Evolutionary conservation across 1,140 invertebrate genomes (phyloP).

Genomic region (Leptonema lineaticorne): DNA sequence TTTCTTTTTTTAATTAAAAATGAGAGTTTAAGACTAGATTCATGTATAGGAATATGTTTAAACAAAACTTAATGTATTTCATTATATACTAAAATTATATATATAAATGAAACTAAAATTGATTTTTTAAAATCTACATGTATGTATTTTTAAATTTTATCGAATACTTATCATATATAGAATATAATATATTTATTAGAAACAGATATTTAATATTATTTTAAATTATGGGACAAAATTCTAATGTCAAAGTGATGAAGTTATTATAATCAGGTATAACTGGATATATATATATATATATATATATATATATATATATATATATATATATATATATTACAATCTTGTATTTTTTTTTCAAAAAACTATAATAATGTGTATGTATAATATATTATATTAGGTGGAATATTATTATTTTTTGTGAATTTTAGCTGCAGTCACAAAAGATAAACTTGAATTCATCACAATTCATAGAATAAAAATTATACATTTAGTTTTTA

Average conservation of each 20-base stretch:
- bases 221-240: neutral
- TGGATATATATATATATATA: neutral
- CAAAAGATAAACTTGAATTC: no score
- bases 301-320: slow-evolving; percentile 5
- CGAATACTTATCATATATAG: neutral
- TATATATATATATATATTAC: neutral
- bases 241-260: no score
- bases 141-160: neutral
- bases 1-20: slow-evolving; percentile 1
- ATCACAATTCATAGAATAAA: no score
- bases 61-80: neutral
- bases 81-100: neutral
- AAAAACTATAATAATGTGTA: neutral
- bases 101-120: neutral
- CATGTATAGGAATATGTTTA: slow-evolving; percentile 7
- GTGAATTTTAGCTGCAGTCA: no score
- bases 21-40: slow-evolving; percentile 12
- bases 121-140: neutral
- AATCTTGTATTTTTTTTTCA: neutral
- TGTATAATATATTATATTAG: neutral
- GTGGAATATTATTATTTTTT: no score
- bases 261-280: no score
- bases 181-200: neutral
- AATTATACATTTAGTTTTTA: no score
- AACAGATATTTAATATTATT: neutral